Conservation (phyloP, 2,113 vertebrate genomes). For the Silurus glanis region DNA sequence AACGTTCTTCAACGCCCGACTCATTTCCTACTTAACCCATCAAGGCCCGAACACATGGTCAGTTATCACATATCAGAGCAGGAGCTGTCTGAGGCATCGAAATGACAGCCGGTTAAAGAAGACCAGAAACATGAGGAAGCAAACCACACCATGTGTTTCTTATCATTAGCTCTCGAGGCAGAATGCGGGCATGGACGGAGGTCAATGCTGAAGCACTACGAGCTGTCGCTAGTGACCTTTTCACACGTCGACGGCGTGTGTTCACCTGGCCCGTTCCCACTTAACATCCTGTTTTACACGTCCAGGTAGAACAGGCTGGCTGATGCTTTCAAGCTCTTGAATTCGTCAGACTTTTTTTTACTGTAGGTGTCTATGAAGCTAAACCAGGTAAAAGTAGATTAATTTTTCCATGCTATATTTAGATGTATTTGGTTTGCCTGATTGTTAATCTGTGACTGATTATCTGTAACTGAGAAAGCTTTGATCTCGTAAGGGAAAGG, state of each 20-base stretch:
- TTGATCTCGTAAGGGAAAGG: constrained; percentile 36
- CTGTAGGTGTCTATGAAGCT: constrained; percentile 26
- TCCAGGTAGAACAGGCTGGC: not conserved
- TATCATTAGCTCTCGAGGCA: constrained; percentile 22
- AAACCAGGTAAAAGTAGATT: constrained; percentile 16
- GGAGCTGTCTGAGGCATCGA: not conserved
- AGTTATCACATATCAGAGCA: constrained; percentile 15
- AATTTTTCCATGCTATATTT: constrained; percentile 40
- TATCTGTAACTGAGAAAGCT: not conserved
- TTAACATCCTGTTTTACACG: constrained; percentile 20
- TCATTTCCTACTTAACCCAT: constrained; percentile 59
- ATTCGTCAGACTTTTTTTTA: not conserved
- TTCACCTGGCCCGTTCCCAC: not conserved
- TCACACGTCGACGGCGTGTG: not conserved
- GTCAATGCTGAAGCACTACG: not conserved
- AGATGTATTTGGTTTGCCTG: not conserved
- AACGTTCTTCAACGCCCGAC: constrained; percentile 53
- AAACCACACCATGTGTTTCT: constrained; percentile 38
- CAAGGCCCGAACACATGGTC: constrained; percentile 19
- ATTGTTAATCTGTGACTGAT: constrained; percentile 19
- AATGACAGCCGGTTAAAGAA: constrained; percentile 31
- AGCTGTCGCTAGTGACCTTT: not conserved
- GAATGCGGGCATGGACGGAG: not conserved
- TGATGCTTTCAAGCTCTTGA: not conserved
- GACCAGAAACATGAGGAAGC: constrained; percentile 29